A percentile compares a stretch with the other conserved stretches of the same genome.
Evolutionary conservation across 2,113 vertebrate species (phyloP).

Genomic region (Rhegmatorhina hoffmannsi): DNA sequence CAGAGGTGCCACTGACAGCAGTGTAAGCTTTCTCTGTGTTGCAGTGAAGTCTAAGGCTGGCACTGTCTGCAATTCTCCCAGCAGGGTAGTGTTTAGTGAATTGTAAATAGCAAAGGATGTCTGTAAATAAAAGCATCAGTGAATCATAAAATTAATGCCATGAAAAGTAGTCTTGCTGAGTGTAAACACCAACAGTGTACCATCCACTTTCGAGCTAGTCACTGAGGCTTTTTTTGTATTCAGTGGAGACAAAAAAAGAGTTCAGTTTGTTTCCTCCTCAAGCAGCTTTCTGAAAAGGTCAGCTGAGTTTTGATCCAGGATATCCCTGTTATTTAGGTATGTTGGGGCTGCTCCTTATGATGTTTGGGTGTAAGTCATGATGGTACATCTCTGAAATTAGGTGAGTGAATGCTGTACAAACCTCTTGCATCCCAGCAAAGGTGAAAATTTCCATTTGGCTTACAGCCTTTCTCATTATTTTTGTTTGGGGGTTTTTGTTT

Average conservation of each 20-base stretch:
- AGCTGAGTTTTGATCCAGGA: not conserved
- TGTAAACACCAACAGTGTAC: not conserved
- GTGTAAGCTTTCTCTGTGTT: not conserved
- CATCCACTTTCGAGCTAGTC: not conserved
- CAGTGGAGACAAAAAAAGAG: not conserved
- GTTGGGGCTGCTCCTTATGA: not conserved
- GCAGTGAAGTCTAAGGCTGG: not conserved
- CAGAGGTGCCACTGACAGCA: not conserved
- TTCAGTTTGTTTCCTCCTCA: not conserved
- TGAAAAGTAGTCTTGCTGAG: not conserved
- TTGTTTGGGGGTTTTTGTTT: too few relatives aligned
- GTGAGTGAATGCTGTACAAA: not conserved
- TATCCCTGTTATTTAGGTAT: not conserved
- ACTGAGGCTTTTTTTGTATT: not conserved
- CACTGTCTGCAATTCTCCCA: not conserved
- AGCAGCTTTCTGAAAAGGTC: not conserved
- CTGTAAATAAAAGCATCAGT: not conserved
- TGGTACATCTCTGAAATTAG: rapidly evolving
- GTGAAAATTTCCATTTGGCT: not conserved
- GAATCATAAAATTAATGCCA: not conserved
- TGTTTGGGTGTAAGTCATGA: not conserved
- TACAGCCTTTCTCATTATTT: not conserved
- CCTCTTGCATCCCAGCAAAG: not conserved
- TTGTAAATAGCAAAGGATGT: not conserved
- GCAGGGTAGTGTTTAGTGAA: not conserved